phyloP scores from a whole-genome alignment of 2,113 vertebrate genomes.

The Otocyon megalotis region DNA sequence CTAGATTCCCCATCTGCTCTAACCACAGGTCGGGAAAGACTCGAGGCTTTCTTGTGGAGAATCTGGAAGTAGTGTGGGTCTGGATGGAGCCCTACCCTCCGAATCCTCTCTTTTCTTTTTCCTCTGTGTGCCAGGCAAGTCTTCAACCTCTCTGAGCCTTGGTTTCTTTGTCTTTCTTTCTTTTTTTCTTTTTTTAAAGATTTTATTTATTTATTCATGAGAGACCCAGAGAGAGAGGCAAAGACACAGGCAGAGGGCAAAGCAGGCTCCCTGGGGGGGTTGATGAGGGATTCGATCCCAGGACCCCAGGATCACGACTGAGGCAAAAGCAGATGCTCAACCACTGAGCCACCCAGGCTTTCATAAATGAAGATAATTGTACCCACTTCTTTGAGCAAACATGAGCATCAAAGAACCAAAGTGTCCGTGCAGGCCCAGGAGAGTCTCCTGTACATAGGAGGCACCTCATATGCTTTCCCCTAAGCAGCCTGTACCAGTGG shows the following conservation, averaged over 20 bases:
- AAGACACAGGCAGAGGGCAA: too few species aligned
- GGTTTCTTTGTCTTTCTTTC: neutral
- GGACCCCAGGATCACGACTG: too few species aligned
- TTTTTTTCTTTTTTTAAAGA: too few species aligned
- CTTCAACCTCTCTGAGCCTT: neutral
- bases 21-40: neutral
- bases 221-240: too few species aligned
- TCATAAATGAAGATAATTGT: neutral
- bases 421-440: rapidly evolving
- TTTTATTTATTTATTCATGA: too few species aligned
- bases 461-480: too few species aligned
- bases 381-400: neutral
- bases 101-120: neutral
- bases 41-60: rapidly evolving
- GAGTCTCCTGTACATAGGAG: neutral
- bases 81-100: too few species aligned
- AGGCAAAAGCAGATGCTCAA: too few species aligned
- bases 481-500: neutral
- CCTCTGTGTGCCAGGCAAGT: neutral
- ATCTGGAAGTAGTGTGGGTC: neutral
- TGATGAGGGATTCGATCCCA: too few species aligned
- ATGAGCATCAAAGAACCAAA: rapidly evolving
- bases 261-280: too few species aligned
- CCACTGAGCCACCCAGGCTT: too few species aligned
- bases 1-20: neutral